Conservation (phyloP, 2,113 vertebrate species). For the Lipophrys pholis region DNA sequence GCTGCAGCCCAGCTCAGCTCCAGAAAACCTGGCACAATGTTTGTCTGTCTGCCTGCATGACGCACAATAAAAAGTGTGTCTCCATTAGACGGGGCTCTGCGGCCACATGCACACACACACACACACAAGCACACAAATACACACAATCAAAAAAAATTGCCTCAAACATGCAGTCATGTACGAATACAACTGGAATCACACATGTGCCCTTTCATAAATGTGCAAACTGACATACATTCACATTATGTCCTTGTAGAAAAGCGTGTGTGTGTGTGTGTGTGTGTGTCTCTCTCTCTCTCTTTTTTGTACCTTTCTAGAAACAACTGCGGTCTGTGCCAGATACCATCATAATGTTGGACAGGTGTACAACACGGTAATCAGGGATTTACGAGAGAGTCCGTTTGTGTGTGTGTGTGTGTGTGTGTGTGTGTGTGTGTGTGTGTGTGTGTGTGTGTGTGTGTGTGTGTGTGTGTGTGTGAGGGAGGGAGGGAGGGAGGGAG, state of each 20-base stretch:
- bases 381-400: conserved; percentile 68
- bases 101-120: conserved; percentile 27
- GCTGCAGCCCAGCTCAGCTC: conserved; percentile 80
- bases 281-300: conserved; percentile 15
- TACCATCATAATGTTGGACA: conserved; percentile 79
- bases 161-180: conserved; percentile 12
- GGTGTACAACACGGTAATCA: conserved; percentile 79
- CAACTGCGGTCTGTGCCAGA: conserved; percentile 67
- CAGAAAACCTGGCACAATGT: conserved; percentile 78
- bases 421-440: conserved; percentile 18
- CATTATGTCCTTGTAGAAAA: conserved; percentile 35
- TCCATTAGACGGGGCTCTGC: conserved; percentile 73
- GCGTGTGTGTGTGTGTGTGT: conserved; percentile 15
- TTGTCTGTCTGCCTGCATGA: conserved; percentile 73
- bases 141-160: conserved; percentile 19
- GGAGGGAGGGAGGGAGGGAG: neutral
- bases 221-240: conserved; percentile 32
- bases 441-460: conserved; percentile 9
- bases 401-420: conserved; percentile 28
- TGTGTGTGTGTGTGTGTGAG: conserved; percentile 16
- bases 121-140: conserved; percentile 21
- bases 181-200: neutral
- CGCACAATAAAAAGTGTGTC: conserved; percentile 81
- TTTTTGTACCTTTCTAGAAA: conserved; percentile 64
- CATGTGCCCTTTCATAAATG: conserved; percentile 27